These are phyloP conservation scores for Hipparchia semele DNA, from an alignment of 2,888 invertebrate species.

Conservation along the genomic window DNA sequence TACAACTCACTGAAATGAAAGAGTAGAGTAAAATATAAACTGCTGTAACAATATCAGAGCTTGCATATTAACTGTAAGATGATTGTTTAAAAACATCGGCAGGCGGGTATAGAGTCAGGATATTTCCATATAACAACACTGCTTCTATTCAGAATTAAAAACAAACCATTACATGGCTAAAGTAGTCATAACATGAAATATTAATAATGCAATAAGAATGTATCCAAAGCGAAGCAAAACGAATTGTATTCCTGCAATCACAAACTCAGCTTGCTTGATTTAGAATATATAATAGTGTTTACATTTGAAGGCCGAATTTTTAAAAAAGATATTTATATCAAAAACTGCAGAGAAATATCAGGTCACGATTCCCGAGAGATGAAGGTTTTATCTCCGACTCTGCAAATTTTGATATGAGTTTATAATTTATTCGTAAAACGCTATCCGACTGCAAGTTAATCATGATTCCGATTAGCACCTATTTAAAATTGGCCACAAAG, in stretches of 20 bases:
- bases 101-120: background rate
- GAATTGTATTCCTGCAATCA: background rate
- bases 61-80: background rate
- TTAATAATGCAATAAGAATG: conserved; percentile 4
- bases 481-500: background rate
- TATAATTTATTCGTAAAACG: too few species aligned
- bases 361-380: too few species aligned
- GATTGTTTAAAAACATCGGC: conserved; percentile 3
- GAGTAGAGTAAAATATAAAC: too few species aligned
- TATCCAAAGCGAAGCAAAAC: background rate
- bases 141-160: conserved; percentile 18
- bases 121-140: conserved; percentile 1
- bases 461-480: too few species aligned
- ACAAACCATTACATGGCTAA: background rate
- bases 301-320: too few species aligned
- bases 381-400: too few species aligned
- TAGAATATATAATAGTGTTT: too few species aligned
- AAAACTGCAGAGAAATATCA: too few species aligned
- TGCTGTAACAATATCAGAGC: background rate
- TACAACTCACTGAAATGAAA: too few species aligned
- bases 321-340: too few species aligned
- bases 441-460: too few species aligned
- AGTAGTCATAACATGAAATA: conserved; percentile 12
- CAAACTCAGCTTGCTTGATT: background rate
- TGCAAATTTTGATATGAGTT: too few species aligned